Evolutionary conservation across 2,113 vertebrate species (phyloP), one percentile per base, ranked within the genome.

Genomic region (Dunckerocampus dactyliophorus): DNA sequence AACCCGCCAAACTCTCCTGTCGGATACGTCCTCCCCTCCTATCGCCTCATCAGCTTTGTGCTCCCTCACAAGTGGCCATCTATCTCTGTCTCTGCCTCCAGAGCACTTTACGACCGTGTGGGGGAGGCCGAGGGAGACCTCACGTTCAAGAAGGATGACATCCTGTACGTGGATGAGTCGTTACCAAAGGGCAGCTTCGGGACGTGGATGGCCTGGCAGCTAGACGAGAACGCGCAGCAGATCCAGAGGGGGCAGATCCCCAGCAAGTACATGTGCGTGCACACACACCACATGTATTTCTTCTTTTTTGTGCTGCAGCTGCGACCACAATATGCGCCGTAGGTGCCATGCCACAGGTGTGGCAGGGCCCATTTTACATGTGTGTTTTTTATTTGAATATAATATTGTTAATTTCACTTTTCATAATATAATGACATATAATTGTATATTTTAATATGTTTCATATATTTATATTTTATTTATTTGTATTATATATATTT

Each of bases 141-240:
- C 67, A 95, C 91, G 82, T 99, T 98, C 79, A 98, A 98, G 89
- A 99, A 98, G 79, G 97, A 99, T 14, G 97, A 99, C 75, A 99
- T 99, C 83, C 92, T 99, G 20, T 98, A 93, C 16, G 92, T 98
- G 56, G 97, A 99, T 37, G 94, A 99, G 79, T 97, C 97, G 34
- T 86, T 99, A 62, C 95, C 95, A 47, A 95, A 95, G 81, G 96
- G 97, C 72, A 93, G 88, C 64, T 96, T 99, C 17, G 97, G 97
- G 67, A 95, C 90, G 53, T 99, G 97, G 97, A 98, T 96, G 93
- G 95, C 95, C 59, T 99, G 97, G 95, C 96, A 99, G 82, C 93
- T 99, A 34, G 97, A 99, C 0, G 97, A 99, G 86, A 97, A 94
- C 6, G 96, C 94, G 58, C 97, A 97, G 85, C 93, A 95, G 83